Percentiles rank a stretch among this genome's conserved stretches.
These are phyloP conservation scores for Mesitornis unicolor DNA, from an alignment of 2,113 vertebrate species.

Conservation along the genomic window DNA sequence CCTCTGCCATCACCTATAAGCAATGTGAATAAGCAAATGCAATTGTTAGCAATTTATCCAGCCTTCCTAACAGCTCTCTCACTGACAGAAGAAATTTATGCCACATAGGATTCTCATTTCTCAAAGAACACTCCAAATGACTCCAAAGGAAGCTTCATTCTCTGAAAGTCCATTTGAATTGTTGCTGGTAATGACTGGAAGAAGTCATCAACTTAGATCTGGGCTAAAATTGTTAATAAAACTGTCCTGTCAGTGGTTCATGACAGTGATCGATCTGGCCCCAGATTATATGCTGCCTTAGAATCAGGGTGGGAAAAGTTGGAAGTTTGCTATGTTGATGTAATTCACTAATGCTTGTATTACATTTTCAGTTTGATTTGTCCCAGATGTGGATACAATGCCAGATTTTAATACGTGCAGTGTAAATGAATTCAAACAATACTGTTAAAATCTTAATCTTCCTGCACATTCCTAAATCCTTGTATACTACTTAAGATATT, in stretches of 20 bases:
- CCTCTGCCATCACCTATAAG: conserved; percentile 90
- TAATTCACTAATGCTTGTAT: neutral
- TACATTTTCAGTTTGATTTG: neutral
- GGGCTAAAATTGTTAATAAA: neutral
- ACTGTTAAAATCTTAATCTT: neutral
- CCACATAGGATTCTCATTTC: neutral
- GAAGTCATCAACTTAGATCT: neutral
- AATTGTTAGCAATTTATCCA: neutral
- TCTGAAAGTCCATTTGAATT: neutral
- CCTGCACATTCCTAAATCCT: neutral
- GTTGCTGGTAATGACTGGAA: neutral
- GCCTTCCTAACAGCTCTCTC: neutral
- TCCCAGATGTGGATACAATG: neutral
- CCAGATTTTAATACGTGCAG: neutral
- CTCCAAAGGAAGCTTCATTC: neutral
- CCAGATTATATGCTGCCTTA: neutral
- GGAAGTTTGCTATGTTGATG: neutral
- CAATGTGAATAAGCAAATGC: neutral
- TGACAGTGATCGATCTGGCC: neutral
- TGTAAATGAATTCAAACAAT: neutral
- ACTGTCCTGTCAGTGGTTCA: neutral
- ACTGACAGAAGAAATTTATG: neutral
- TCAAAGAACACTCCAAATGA: neutral
- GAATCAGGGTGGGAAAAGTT: neutral
- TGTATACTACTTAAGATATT: neutral